Conservation (phyloP, 2,113 vertebrate species). For the Chiloscyllium plagiosum region DNA sequence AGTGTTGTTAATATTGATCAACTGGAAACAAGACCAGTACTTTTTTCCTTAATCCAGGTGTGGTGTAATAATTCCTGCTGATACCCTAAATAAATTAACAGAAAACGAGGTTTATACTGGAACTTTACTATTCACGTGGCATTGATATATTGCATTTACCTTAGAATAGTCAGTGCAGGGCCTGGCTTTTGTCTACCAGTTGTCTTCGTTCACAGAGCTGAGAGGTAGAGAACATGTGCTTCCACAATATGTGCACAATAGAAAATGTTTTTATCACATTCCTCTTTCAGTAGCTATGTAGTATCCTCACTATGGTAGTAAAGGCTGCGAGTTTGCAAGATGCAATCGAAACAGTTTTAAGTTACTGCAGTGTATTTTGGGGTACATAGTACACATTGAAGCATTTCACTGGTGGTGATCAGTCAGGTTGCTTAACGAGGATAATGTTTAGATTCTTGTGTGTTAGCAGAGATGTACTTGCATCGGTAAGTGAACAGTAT, state of each 20-base stretch:
- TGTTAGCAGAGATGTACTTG: too few species aligned
- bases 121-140: not conserved
- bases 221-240: not conserved
- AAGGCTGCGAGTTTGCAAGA: too few species aligned
- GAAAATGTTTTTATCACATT: not conserved
- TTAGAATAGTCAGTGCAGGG: not conserved
- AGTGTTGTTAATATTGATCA: not conserved
- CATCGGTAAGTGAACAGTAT: too few species aligned
- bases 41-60: not conserved
- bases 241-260: not conserved
- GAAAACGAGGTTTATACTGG: not conserved
- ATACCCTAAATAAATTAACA: not conserved
- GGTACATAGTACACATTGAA: too few species aligned
- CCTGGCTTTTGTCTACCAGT: not conserved
- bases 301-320: too few species aligned
- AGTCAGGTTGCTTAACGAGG: too few species aligned
- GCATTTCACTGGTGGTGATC: too few species aligned
- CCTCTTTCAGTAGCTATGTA: not conserved
- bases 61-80: not conserved
- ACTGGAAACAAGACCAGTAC: not conserved
- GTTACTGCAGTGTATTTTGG: too few species aligned
- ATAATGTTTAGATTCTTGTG: too few species aligned
- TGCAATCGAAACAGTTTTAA: too few species aligned
- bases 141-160: not conserved
- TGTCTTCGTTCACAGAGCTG: not conserved